Evolutionary conservation across 2,113 vertebrate genomes (phyloP).

Genomic region (Oenanthe oenanthe): DNA sequence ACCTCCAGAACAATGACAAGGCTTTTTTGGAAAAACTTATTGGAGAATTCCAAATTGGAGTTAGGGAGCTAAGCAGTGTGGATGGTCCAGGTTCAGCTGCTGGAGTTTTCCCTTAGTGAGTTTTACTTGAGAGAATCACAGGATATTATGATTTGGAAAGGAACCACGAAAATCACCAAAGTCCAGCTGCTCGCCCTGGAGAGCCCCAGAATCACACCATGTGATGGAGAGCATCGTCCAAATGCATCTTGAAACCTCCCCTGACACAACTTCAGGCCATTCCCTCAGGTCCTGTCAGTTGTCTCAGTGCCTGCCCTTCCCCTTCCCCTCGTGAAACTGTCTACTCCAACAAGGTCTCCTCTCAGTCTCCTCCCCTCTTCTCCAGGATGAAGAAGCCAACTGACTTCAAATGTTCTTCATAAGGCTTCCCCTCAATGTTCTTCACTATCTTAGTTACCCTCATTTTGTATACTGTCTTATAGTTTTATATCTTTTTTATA

Average conservation of each 20-base stretch:
- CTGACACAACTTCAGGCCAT: not conserved
- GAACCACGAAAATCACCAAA: not conserved
- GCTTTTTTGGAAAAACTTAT: not conserved
- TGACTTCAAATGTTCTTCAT: not conserved
- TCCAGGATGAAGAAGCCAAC: not conserved
- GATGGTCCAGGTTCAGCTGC: not conserved
- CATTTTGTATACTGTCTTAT: not conserved
- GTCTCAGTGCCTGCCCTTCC: not conserved
- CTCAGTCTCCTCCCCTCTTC: not conserved
- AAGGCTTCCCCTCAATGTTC: not conserved
- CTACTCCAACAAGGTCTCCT: not conserved
- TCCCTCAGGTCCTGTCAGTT: not conserved
- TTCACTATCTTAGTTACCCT: not conserved
- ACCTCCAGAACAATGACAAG: fast-evolving
- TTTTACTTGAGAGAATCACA: not conserved
- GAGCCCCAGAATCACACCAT: not conserved
- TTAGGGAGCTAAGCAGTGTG: not conserved
- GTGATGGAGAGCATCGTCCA: not conserved
- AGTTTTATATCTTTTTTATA: not conserved
- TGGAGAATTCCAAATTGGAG: not conserved
- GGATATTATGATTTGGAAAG: not conserved
- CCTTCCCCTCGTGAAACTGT: not conserved
- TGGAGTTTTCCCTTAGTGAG: not conserved
- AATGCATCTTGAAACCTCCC: not conserved
- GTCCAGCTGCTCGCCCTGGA: too few relatives aligned